Evolutionary conservation across 1,140 invertebrate genomes (phyloP), one percentile per base, ranked within the genome.

Genomic region (Ylistrum balloti): DNA sequence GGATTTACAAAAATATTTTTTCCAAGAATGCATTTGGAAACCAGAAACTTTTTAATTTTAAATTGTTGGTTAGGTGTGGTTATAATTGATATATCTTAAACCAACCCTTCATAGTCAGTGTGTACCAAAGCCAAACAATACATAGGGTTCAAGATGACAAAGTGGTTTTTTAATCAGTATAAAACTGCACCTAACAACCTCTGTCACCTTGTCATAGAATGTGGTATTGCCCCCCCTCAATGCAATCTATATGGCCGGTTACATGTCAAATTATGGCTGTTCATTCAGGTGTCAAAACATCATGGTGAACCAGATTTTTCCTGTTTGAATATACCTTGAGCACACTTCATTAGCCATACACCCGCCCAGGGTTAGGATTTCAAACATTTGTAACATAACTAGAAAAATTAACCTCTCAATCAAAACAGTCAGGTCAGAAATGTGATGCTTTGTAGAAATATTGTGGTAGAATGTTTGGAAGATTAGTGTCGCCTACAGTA

Each of bases 181-280:
- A 74, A 74, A 74, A 74, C 56, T 74, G 56, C 28, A 74, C 56
- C n/a, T 1, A 74, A 74, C n/a, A 28, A 74, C n/a, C 56, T n/a
- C 56, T 74, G 56, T 74, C 56, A 74, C 56, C 56, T 5, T 3
- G 17, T 17, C 56, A 74, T n/a, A 74, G 56, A 74, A 74, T 74
- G 17, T 74, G 56, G 56, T 74, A 28, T 9, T 74, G 56, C 56
- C 56, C 56, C n/a, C 41, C 56, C 56, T 74, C 56, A 74, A 74
- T 28, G 56, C 17, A n/a, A 74, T 28, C 56, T 7, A 74, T 74
- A 74, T 74, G 56, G 22, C 56, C 17, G n/a, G 56, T 74, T 74
- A 74, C 56, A 74, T 74, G 56, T 74, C 56, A 74, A 74, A 74
- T 74, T 74, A 74, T 74, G n/a, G n/a, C 56, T 74, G 56, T 74